A percentile compares a stretch with the other conserved stretches of the same genome.
These are phyloP conservation scores for Ceratoteleas bidentatus DNA, from an alignment of 1,140 invertebrate species.

Conservation along the genomic window DNA sequence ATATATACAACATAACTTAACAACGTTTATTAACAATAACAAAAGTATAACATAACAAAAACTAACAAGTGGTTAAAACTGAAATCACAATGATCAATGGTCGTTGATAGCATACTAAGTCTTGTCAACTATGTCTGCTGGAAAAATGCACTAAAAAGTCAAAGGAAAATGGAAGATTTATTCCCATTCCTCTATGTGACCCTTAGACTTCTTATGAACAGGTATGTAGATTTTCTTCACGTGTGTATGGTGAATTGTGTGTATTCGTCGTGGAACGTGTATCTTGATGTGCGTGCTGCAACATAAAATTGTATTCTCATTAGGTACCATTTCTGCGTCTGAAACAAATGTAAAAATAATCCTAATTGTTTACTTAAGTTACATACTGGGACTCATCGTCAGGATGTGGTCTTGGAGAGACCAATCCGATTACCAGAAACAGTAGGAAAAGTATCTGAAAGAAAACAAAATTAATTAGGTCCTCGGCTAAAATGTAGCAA, in stretches of 20 bases:
- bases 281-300: conserved; percentile 56
- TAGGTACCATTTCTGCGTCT: too few relatives aligned
- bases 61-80: conserved; percentile 30
- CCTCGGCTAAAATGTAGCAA: too few relatives aligned
- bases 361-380: too few relatives aligned
- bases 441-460: too few relatives aligned
- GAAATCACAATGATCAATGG: conserved; percentile 37
- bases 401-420: too few relatives aligned
- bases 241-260: conserved; percentile 48
- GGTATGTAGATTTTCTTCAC: conserved; percentile 56
- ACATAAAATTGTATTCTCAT: conserved; percentile 18
- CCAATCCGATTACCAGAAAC: too few relatives aligned
- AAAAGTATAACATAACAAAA: conserved; percentile 8
- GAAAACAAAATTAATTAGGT: too few relatives aligned
- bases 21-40: conserved; percentile 48
- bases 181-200: conserved; percentile 22
- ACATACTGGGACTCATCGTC: too few relatives aligned
- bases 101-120: conserved; percentile 26
- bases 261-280: conserved; percentile 39
- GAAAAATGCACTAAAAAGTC: neutral
- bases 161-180: neutral
- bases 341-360: too few relatives aligned
- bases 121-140: conserved; percentile 1
- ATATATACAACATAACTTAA: too few relatives aligned
- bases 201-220: conserved; percentile 49